A percentile compares a stretch with the other conserved stretches of the same genome.
Evolutionary conservation across 2,888 invertebrate genomes (phyloP).

Genomic region (Oxytorus armatus): DNA sequence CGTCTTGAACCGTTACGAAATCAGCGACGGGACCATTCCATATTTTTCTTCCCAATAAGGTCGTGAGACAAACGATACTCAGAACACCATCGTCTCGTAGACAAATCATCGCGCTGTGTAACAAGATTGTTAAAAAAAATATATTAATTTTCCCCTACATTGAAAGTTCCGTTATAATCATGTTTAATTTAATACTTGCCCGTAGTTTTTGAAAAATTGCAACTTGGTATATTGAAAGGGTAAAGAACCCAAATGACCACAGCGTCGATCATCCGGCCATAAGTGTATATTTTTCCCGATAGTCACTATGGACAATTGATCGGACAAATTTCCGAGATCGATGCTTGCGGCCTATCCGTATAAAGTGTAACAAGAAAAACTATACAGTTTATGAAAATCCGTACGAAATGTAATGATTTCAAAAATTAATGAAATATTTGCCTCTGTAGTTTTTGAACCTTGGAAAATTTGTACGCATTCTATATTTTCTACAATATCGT

Average conservation of each 20-base stretch:
- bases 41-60: constrained; percentile 75
- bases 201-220: constrained; percentile 73
- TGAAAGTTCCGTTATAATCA: neutral
- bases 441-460: constrained; percentile 55
- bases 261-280: constrained; percentile 72
- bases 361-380: no score
- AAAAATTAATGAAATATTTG: neutral
- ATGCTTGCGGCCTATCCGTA: constrained; percentile 70
- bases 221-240: constrained; percentile 73
- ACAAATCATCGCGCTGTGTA: constrained; percentile 74
- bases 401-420: neutral
- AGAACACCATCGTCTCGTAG: constrained; percentile 75
- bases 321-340: constrained; percentile 44
- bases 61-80: constrained; percentile 75
- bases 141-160: neutral
- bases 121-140: neutral
- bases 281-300: constrained; percentile 70
- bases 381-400: neutral
- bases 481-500: constrained; percentile 64
- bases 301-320: constrained; percentile 70
- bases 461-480: constrained; percentile 68
- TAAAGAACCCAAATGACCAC: constrained; percentile 59
- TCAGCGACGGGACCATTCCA: constrained; percentile 73
- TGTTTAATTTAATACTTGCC: constrained; percentile 63
- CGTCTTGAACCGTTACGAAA: constrained; percentile 75